Base-by-base conservation (phyloP, 2,888 invertebrate genomes). In the Phortica okadai region DNA sequence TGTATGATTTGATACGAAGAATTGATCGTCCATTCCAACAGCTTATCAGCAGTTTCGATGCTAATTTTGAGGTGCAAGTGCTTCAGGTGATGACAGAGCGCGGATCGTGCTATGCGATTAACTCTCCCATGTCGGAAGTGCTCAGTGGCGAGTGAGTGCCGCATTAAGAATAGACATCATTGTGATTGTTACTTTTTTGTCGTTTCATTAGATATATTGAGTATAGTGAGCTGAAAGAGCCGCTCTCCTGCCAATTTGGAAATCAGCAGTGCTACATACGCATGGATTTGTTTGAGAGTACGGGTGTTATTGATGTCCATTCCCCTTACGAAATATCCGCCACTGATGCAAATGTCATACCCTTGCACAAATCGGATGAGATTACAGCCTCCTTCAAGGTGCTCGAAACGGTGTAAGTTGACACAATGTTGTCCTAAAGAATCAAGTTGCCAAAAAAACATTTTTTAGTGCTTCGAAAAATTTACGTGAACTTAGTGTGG, bases 71-170 rank as follows among this genome's bases (percentile, higher is more conserved):
- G 21, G 84, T 91, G 11, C 79, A 88, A 25, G 87, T 90, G 7
- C 81, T 82, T 50, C 82, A 86, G 0, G 92, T 94, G 0, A 93
- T 95, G 92, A 94, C 95, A 0, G 95, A 95, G 83, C 90, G 93
- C 6, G 95, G 95, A 0, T 91, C 93, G 0, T 95, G 95, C 82
- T 94, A 93, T 85, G 92, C 93, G 4, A 93, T 94, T 45, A 95
- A 95, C 84, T 94, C 95, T 0, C 89, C 91, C 50, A 87, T 91
- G 83, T 85, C 89, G 4, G 79, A 81, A 8, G 80, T 90, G 14
- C 73, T 90, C 21, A 83, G 80, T 44, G 86, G 85, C 6, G 80
- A 80, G 90, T 90, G 74, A 79, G 85, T 79, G 6, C 2, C 2
- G 21, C 0, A 0, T 5, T 2, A 67, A 64, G 7, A 10, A 11